Evolutionary conservation across 1,140 invertebrate genomes (phyloP), one percentile per base, ranked within the genome.

Genomic region (Adelges cooleyi): DNA sequence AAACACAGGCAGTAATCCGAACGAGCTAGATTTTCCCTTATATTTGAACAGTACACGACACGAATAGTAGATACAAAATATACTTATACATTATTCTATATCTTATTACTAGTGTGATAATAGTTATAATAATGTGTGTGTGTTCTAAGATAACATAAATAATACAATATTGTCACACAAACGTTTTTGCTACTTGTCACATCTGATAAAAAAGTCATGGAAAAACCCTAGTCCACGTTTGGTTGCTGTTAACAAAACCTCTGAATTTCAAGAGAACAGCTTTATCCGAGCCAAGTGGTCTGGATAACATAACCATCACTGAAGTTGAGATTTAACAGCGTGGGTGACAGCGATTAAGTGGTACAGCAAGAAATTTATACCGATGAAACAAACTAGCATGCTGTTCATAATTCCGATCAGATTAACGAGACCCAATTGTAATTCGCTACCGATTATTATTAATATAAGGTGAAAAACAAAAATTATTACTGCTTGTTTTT

Each of bases 401-500:
- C 36, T 8, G 36, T 38, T 15, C 36, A 6, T 15, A 38, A 38
- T 38, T 38, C 36, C 36, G 36, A 8, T 38, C 36, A 38, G 15
- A 38, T 38, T 38, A 38, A 38, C 15, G 15, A 38, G 36, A 38
- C 6, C 36, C 15, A 8, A 38, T 15, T 38, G 36, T 38, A 38
- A n/a, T n/a, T n/a, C n/a, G n/a, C n/a, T n/a, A n/a, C n/a, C n/a
- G n/a, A n/a, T n/a, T n/a, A n/a, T n/a, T n/a, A n/a, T n/a, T n/a
- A n/a, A n/a, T n/a, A n/a, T n/a, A n/a, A n/a, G n/a, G n/a, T n/a
- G n/a, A n/a, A n/a, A n/a, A 87, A 82, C 77, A 78, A 25, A 33
- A 5, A 33, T 33, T 6, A 33, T 79, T 75, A 85, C 86, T 1
- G 95, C 95, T 70, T 86, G 82, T 76, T 98, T 98, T 73, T 92